Base-by-base conservation (phyloP, 2,888 invertebrate genomes). In the Smittia aterrima region DNA sequence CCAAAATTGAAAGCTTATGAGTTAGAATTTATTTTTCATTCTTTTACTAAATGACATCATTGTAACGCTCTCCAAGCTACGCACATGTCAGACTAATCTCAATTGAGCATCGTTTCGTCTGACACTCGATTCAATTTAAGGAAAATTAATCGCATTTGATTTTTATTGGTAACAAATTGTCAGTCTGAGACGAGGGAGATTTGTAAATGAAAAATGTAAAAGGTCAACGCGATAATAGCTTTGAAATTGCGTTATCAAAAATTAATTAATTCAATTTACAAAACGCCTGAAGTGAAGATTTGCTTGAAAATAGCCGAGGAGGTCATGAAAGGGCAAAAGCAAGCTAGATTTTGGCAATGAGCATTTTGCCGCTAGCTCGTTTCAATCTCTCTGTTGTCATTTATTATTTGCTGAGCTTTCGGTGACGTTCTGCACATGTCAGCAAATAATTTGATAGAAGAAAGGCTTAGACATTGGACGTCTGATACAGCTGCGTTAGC, bases 81-180 rank as follows among this genome's bases (percentile, higher is more conserved):
- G 41, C 68, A 71, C 70, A 71, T 71, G 70, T 41, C 53, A 71
- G 70, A 53, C 54, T 71, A 71, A 71, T 71, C 70, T 66, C 66
- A 38, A 70, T 53, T 53, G 67, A 24, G 41, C 67, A 18, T 22
- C 58, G n/a, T 40, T 32, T 62, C 62, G 72, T 72, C 72, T 72
- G 62, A 32, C 58, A 38, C 40, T 58, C 62, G 25, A 72, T 72
- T 62, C 62, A 72, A 72, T 72, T 62, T 40, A 47, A 13, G 54
- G 24, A 47, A 47, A 71, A 32, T 32, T 71, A 71, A 53, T 54
- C 25, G 70, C 16, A 16, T 20, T 67, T 70, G 68, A 71, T 54
- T 71, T 54, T 71, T 68, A 47, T 68, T 68, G 41, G 41, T 47
- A n/a, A 68, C 68, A 68, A 41, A 68, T 66, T 47, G 58, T 58